Evolutionary conservation across 2,797 vertebrate species (phyloP).

Genomic region (Sternarchorhynchus goeldii): DNA sequence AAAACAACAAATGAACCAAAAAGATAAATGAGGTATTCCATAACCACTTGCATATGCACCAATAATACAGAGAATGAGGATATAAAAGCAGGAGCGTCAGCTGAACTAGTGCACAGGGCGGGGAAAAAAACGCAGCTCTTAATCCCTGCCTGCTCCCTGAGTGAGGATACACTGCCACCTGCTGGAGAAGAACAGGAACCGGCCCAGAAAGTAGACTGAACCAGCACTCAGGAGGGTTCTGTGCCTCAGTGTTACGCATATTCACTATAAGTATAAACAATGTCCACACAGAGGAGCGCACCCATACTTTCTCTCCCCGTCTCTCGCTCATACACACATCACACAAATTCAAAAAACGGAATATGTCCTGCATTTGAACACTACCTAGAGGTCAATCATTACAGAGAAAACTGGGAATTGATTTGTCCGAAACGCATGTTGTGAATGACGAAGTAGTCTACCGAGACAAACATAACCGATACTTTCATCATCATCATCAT

Average conservation of each 20-base stretch:
- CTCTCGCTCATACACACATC: constrained; percentile 19
- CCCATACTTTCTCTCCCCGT: neutral
- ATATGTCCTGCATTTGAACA: neutral
- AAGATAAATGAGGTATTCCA: constrained; percentile 80
- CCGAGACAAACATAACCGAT: neutral
- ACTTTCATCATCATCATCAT: neutral
- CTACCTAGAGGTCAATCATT: constrained; percentile 12
- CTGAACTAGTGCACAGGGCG: neutral
- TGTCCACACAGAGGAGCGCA: neutral
- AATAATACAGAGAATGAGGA: constrained; percentile 69
- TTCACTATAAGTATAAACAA: neutral
- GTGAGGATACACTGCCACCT: too few relatives aligned
- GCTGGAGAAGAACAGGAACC: neutral
- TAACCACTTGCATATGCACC: constrained; percentile 78
- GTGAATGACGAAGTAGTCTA: neutral
- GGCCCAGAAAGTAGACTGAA: neutral
- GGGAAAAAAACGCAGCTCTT: too few relatives aligned
- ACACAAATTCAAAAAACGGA: neutral
- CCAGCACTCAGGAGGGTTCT: neutral
- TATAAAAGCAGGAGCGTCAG: neutral
- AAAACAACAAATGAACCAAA: constrained; percentile 12
- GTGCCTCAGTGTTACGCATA: neutral
- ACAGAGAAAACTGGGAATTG: constrained; percentile 12
- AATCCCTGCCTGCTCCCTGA: too few relatives aligned
- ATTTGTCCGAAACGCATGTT: neutral